phyloP scores from a whole-genome alignment of 2,797 vertebrate species.

The Anguilla pacifica region DNA sequence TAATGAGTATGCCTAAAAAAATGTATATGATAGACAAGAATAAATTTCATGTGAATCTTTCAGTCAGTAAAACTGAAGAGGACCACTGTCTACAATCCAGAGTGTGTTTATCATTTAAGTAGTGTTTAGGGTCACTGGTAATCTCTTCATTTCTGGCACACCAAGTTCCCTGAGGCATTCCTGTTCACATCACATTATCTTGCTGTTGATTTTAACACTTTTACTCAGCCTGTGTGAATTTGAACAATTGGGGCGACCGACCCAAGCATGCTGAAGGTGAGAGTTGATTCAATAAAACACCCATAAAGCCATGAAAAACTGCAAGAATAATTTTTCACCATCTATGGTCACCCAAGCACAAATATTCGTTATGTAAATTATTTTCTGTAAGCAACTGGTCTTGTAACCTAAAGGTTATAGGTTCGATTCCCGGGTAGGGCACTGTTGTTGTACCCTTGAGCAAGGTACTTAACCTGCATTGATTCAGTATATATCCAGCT shows the following conservation, averaged over 20 bases:
- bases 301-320: background rate
- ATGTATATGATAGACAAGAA: background rate
- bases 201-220: background rate
- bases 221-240: background rate
- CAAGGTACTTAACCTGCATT: too few relatives aligned
- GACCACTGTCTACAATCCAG: background rate
- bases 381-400: background rate
- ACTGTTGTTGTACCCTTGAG: too few relatives aligned
- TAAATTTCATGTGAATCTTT: background rate
- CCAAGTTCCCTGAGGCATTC: background rate
- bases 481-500: too few relatives aligned
- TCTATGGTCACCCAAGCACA: background rate
- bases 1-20: background rate
- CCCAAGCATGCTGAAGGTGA: background rate
- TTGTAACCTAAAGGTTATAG: too few relatives aligned
- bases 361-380: background rate
- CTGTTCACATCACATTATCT: background rate
- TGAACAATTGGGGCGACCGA: background rate
- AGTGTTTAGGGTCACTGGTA: slow-evolving; percentile 3
- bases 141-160: background rate
- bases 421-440: too few relatives aligned
- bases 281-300: background rate
- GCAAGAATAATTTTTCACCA: background rate
- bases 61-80: background rate
- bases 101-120: background rate